phyloP scores from a whole-genome alignment of 2,888 invertebrate genomes.

The Quadroppia sp. region DNA sequence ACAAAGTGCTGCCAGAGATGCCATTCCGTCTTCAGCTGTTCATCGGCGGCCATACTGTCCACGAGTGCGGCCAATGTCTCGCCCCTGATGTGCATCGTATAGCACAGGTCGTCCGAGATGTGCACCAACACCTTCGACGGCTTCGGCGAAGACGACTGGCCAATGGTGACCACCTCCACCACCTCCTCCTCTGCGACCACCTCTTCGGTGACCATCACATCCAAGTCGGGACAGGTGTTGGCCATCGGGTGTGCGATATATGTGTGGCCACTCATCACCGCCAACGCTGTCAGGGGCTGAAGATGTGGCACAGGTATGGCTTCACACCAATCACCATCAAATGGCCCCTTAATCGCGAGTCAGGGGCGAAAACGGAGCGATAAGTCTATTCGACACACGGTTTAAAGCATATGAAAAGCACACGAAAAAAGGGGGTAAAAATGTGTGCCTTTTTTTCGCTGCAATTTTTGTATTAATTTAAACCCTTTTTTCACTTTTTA shows the following conservation, averaged over 20 bases:
- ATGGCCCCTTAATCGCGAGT: too few relatives aligned
- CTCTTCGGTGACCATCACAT: constrained; percentile 7
- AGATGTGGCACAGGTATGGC: not conserved
- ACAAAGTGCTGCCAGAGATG: constrained; percentile 3
- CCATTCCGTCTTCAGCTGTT: not conserved
- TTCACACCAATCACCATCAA: too few relatives aligned
- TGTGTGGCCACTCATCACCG: too few relatives aligned
- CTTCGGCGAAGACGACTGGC: not conserved
- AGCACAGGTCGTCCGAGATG: constrained; percentile 10
- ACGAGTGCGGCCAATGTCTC: not conserved
- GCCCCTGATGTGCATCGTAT: not conserved
- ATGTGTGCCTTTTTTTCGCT: too few relatives aligned
- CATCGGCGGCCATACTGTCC: not conserved
- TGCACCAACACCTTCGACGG: not conserved
- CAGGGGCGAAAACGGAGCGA: too few relatives aligned
- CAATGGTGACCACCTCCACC: not conserved
- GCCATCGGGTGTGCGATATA: too few relatives aligned
- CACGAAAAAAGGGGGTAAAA: too few relatives aligned
- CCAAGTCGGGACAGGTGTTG: not conserved
- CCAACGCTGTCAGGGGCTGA: not conserved
- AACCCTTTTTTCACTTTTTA: too few relatives aligned
- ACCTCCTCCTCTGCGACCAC: not conserved
- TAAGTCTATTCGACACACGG: too few relatives aligned
- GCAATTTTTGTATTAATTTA: too few relatives aligned
- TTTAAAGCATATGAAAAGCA: too few relatives aligned